These are phyloP conservation scores for Tinamus guttatus DNA, from an alignment of 2,113 vertebrate species.

Conservation along the genomic window DNA sequence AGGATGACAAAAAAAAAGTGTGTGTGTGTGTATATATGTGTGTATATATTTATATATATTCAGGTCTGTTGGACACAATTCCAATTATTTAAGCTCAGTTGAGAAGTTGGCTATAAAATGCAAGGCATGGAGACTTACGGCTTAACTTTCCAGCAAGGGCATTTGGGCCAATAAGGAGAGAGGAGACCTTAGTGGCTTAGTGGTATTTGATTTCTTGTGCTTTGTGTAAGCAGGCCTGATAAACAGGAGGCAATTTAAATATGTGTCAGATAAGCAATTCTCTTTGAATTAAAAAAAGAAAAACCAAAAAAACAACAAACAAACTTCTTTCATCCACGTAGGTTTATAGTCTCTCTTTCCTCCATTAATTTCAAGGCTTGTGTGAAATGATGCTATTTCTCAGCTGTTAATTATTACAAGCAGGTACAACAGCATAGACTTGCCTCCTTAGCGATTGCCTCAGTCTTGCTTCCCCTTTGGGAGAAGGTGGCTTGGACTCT, in stretches of 20 bases:
- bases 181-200: neutral
- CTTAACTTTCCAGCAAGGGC: neutral
- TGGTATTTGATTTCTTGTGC: neutral
- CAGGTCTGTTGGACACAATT: neutral
- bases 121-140: neutral
- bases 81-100: neutral
- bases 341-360: neutral
- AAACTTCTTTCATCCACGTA: accelerated
- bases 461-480: neutral
- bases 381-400: neutral
- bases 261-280: neutral
- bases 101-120: neutral
- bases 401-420: neutral
- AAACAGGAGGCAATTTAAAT: neutral
- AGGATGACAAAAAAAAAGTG: neutral
- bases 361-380: neutral
- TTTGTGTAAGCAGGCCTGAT: neutral
- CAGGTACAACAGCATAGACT: neutral
- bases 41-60: neutral
- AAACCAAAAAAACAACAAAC: neutral
- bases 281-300: neutral
- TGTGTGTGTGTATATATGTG: neutral
- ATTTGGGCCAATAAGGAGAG: neutral
- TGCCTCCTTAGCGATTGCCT: neutral
- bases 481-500: neutral